Base-by-base conservation (phyloP, 2,113 vertebrate species). In the Rana temporaria region DNA sequence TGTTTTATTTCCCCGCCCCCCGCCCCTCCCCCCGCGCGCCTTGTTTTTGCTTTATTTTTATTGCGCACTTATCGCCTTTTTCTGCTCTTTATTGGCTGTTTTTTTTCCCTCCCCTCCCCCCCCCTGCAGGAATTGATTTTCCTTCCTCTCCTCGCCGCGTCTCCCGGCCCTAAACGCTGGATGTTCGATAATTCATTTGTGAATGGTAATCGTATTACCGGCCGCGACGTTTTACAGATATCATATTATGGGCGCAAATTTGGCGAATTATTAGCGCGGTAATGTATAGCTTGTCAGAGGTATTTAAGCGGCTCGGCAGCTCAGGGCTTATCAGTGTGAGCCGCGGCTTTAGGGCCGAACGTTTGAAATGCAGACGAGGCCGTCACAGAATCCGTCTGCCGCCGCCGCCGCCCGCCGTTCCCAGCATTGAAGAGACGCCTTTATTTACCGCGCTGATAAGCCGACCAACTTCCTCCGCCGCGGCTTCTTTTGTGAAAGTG, bases 131-230 rank as follows among this genome's bases (percentile, higher is more conserved):
- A 93, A 95, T 94, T 95, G 93, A 94, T 95, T 94, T 95, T 92
- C 93, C 92, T 94, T 93, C 91, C 92, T 93, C 26, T 92, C 93
- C 93, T 94, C 89, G 86, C 90, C 89, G 91, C 93, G n/a, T 94
- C 95, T 94, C 94, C 94, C 91, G 87, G 91, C 92, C 92, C 92
- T 92, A 93, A 93, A 92, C 90, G 90, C 90, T 93, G 92, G 94
- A 94, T 95, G 93, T 95, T 96, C 94, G 91, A 95, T 96, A 94
- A 96, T 96, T 95, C 92, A 96, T 95, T 94, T 94, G 93, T 95
- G 92, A 92, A 91, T 90, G 91, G 92, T 96, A 96, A 96, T 96
- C 93, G 92, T 92, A 95, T 96, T 96, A 96, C 93, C 90, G 93
- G 90, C 90, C 93, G 93, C 94, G 94, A 96, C 93, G 91, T 95